These are phyloP conservation scores for Calonectris borealis DNA, from an alignment of 2,113 vertebrate species.

Conservation along the genomic window DNA sequence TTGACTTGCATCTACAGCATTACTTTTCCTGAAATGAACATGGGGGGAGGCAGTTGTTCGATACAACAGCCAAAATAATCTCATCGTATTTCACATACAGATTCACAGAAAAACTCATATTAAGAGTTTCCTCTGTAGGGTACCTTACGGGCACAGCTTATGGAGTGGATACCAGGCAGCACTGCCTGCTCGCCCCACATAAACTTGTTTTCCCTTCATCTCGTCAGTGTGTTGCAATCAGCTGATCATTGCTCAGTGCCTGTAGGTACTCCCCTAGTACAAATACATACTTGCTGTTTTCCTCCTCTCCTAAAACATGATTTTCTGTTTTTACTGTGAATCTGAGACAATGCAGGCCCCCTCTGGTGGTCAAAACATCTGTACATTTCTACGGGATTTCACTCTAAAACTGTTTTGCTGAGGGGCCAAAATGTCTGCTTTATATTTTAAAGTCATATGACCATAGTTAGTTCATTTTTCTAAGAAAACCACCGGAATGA, in stretches of 20 bases:
- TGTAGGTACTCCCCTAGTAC: neutral
- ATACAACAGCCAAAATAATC: neutral
- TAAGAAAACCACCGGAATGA: neutral
- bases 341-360: slow-evolving; percentile 17
- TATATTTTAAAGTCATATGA: neutral
- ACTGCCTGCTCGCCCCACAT: neutral
- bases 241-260: neutral
- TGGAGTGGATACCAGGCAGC: neutral
- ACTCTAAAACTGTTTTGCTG: neutral
- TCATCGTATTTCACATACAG: neutral
- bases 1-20: neutral
- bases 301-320: neutral
- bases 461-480: neutral
- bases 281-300: neutral
- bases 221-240: neutral
- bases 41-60: neutral
- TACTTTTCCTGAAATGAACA: neutral
- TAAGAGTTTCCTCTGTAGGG: neutral
- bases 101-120: neutral
- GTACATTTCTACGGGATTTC: neutral
- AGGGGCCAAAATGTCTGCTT: neutral
- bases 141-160: neutral
- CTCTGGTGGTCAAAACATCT: slow-evolving; percentile 23
- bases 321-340: neutral
- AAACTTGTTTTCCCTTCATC: neutral